Evolutionary conservation across 2,797 vertebrate genomes (phyloP).

Genomic region (Fundulus diaphanus): DNA sequence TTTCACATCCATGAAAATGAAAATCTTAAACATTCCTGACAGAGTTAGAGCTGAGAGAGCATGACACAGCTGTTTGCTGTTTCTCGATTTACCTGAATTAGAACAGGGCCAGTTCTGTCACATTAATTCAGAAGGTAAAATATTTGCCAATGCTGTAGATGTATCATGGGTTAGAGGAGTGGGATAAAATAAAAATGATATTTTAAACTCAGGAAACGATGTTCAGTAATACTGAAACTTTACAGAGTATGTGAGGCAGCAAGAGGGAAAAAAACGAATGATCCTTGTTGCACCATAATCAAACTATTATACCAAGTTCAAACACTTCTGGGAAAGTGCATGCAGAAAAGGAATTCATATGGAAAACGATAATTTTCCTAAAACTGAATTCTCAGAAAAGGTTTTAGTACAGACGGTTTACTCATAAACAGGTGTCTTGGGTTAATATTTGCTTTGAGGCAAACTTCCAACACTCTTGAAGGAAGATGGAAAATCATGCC

Average conservation of each 20-base stretch:
- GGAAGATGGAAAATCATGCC: no score
- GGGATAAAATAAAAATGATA: not conserved
- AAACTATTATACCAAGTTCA: not conserved
- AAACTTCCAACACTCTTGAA: no score
- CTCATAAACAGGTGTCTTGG: no score
- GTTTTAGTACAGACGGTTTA: no score
- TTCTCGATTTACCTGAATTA: slow-evolving; percentile 65
- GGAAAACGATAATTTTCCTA: not conserved
- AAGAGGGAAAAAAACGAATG: not conserved
- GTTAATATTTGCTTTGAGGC: no score
- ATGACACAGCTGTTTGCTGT: slow-evolving; percentile 46
- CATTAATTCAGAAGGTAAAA: not conserved
- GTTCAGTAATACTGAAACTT: not conserved
- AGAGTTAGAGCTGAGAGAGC: slow-evolving; percentile 49
- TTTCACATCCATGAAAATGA: slow-evolving; percentile 47
- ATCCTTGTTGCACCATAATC: not conserved
- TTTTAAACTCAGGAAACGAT: not conserved
- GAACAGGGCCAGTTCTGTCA: slow-evolving; percentile 32
- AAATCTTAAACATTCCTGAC: slow-evolving; percentile 61
- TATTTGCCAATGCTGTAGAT: not conserved
- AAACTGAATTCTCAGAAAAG: no score
- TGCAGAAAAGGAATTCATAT: not conserved
- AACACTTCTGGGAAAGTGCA: not conserved
- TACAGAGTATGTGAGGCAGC: not conserved
- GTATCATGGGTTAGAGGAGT: not conserved